A percentile compares a stretch with the other conserved stretches of the same genome.
Conservation (phyloP, 2,113 vertebrate genomes). For the Mirounga angustirostris region DNA sequence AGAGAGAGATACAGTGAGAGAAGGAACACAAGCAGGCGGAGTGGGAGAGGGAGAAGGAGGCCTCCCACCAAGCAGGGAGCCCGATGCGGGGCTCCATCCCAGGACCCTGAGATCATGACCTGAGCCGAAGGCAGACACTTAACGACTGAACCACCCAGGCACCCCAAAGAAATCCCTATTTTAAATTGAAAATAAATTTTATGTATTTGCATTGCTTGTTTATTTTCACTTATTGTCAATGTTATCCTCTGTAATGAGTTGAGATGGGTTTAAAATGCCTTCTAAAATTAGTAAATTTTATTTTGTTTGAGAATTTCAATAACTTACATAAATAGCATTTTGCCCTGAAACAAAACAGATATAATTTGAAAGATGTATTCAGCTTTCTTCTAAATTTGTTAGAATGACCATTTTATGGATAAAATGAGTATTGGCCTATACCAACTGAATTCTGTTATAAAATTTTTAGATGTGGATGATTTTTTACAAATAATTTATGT, state of each 20-base stretch:
- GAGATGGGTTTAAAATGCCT: neutral
- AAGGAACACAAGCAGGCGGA: too few species aligned
- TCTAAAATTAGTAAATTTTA: constrained; percentile 16
- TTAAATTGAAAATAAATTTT: constrained; percentile 43
- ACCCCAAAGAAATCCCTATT: neutral
- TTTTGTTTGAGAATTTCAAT: constrained; percentile 18
- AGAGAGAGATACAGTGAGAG: too few species aligned
- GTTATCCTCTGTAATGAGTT: neutral
- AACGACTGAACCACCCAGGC: too few species aligned
- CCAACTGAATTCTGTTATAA: constrained; percentile 50
- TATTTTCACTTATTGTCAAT: constrained; percentile 36
- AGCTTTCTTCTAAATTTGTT: constrained; percentile 57
- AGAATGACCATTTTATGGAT: constrained; percentile 30
- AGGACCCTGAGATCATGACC: too few species aligned
- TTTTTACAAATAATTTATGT: constrained; percentile 19
- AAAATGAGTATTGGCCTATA: neutral
- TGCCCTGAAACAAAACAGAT: neutral
- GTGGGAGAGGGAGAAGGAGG: too few species aligned
- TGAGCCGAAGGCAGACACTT: too few species aligned
- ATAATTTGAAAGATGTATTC: neutral
- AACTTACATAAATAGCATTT: constrained; percentile 11
- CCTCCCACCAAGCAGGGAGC: too few species aligned
- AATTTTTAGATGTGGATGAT: neutral
- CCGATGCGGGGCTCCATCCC: too few species aligned
- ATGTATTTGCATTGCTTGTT: neutral